These are phyloP conservation scores for Aphis gossypii DNA, from an alignment of 1,140 invertebrate genomes.

Conservation along the genomic window DNA sequence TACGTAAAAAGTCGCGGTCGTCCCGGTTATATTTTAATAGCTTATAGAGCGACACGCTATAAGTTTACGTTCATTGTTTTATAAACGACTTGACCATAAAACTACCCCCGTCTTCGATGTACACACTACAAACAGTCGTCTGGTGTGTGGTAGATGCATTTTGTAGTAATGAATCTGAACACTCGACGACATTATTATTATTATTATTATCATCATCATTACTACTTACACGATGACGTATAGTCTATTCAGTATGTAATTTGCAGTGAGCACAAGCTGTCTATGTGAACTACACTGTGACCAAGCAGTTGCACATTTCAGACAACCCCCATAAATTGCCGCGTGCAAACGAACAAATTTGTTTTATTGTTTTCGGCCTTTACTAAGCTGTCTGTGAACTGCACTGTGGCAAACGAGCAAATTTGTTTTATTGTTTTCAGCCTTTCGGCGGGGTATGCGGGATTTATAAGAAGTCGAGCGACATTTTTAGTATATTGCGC, in stretches of 20 bases:
- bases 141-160: not conserved
- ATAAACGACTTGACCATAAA: slow-evolving; percentile 10
- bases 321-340: not conserved
- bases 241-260: not conserved
- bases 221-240: not conserved
- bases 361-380: not conserved
- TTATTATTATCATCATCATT: not conserved
- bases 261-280: not conserved
- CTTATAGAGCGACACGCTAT: not conserved
- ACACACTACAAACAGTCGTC: not conserved
- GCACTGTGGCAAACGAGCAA: too few species aligned
- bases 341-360: not conserved
- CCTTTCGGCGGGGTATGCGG: not conserved
- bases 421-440: not conserved
- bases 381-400: too few species aligned
- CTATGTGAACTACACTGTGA: not conserved
- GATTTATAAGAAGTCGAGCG: not conserved
- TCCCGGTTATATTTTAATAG: not conserved
- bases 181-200: not conserved
- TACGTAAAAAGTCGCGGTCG: not conserved
- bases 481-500: not conserved
- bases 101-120: not conserved
- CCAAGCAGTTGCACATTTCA: not conserved
- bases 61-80: not conserved
- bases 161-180: not conserved